These are phyloP conservation scores for Julus scanicus DNA, from an alignment of 2,888 invertebrate species.

Conservation along the genomic window DNA sequence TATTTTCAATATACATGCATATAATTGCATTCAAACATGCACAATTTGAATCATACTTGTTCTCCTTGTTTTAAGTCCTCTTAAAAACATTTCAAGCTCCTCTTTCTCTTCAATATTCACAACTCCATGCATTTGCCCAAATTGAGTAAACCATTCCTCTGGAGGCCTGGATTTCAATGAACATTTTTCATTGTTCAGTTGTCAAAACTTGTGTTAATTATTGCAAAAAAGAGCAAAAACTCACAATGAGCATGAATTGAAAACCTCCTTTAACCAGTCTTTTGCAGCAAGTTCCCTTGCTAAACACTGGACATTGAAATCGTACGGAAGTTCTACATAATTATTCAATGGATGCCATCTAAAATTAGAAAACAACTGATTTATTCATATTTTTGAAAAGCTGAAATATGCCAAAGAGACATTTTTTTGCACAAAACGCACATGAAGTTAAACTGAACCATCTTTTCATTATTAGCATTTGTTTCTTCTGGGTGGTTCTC, in stretches of 20 bases:
- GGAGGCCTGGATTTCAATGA: not conserved
- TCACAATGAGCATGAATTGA: not conserved
- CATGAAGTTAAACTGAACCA: conserved; percentile 27
- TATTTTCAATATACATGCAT: not conserved
- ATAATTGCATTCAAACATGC: not conserved
- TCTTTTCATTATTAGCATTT: not conserved
- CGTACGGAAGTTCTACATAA: conserved; percentile 6
- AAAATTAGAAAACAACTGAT: not conserved
- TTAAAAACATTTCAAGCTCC: not conserved
- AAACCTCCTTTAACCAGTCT: not conserved
- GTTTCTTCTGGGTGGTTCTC: not conserved
- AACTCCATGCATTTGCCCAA: conserved; percentile 2
- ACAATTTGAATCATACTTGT: not conserved
- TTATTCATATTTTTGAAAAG: not conserved
- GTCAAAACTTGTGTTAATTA: not conserved
- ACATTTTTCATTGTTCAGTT: not conserved
- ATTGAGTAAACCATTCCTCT: conserved; percentile 8
- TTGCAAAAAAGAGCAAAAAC: not conserved
- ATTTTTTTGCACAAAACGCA: not conserved
- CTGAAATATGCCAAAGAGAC: not conserved
- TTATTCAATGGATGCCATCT: conserved; percentile 24
- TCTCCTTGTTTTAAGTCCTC: not conserved
- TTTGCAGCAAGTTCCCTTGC: not conserved
- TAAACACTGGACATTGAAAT: not conserved
- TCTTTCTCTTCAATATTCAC: conserved; percentile 19